Base-by-base conservation (phyloP, 2,888 invertebrate species). In the Trichogramma evanescens region DNA sequence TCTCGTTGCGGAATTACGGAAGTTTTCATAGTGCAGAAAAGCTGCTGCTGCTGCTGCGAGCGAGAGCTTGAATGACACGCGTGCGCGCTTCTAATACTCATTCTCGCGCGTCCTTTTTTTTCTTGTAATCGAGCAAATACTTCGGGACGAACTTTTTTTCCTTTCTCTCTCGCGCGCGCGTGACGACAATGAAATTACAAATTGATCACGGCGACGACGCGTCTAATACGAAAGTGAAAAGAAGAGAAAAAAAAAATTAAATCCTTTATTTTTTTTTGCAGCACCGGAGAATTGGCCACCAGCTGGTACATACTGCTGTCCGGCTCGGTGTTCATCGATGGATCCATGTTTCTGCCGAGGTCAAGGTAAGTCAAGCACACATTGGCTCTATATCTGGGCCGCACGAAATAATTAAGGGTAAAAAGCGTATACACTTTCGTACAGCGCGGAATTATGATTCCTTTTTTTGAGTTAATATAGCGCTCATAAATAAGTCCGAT, bases 271-370 rank as follows among this genome's bases (percentile, higher is more conserved):
- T 8, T 63, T 8, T 6, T 50, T 62, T 55, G 9, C 80, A 91
- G 91, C 73, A 88, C 89, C 65, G 90, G 90, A 40, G 90, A 91
- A 78, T 75, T 89, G 69, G 88, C 88, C 66, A 86, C 87, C 67
- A 89, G 89, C 75, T 91, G 91, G 91, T 91, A 89, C 79, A 88
- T 92, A 71, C 80, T 92, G 57, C 82, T 91, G 61, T 86, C 88
- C 49, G 91, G 91, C 56, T 89, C 89, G 13, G 90, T 91, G 57
- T 91, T 91, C 82, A 91, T 91, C 78, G 90, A 91, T 78, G 89
- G 89, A 52, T 89, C 89, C 68, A 89, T 91, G 88, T 91, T 88
- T 75, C 81, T 91, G 67, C 91, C 91, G n/a, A 82, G 86, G 69
- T 87, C 87, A 79, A 88, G 88, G 89, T 89, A 80, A 81, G 82